Conservation (phyloP, 2,888 invertebrate genomes). For the Hedya salicella region DNA sequence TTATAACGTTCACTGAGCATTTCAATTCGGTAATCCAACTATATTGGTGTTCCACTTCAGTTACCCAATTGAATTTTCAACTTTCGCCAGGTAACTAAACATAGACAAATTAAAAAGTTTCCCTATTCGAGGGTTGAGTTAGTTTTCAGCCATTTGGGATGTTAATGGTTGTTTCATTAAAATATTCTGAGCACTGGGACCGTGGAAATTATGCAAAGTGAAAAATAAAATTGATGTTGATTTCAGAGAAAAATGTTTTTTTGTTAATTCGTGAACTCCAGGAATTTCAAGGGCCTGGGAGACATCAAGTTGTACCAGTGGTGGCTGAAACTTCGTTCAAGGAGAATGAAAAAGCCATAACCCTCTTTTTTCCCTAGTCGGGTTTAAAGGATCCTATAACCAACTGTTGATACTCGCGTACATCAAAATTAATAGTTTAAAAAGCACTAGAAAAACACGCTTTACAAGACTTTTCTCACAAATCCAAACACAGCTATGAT, state of each 20-base stretch:
- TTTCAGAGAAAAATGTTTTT: too few species aligned
- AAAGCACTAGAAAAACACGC: too few species aligned
- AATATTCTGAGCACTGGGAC: background rate
- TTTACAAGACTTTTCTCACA: too few species aligned
- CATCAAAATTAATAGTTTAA: too few species aligned
- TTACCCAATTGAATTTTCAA: background rate
- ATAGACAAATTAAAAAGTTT: conserved; percentile 17
- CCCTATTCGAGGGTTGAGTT: background rate
- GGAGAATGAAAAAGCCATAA: background rate
- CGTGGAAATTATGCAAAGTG: background rate
- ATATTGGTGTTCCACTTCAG: background rate
- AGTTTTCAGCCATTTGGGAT: background rate
- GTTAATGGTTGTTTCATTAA: background rate
- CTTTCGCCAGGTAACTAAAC: background rate
- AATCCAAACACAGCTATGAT: too few species aligned
- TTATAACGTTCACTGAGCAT: conserved; percentile 2
- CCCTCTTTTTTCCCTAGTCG: too few species aligned
- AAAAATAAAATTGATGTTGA: too few species aligned
- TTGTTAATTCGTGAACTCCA: too few species aligned
- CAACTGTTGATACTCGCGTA: too few species aligned
- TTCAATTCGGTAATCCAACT: background rate
- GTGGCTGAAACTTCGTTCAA: background rate
- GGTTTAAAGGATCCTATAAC: too few species aligned
- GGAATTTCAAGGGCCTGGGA: too few species aligned
- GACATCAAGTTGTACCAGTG: too few species aligned